Evolutionary conservation across 1,140 invertebrate genomes (phyloP).

Genomic region (Bombus picipes): DNA sequence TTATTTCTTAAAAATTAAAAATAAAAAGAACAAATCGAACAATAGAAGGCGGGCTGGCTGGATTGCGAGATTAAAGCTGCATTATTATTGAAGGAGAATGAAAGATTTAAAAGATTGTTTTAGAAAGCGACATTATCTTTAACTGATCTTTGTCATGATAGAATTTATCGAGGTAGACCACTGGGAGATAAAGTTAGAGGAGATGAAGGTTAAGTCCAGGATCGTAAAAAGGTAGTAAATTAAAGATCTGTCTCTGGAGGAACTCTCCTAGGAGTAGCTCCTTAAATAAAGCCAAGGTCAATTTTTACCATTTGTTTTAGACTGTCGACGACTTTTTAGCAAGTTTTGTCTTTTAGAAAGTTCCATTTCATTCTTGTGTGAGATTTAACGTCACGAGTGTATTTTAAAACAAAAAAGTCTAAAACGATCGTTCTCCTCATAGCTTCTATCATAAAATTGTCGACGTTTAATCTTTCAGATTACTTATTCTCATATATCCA

Average conservation of each 20-base stretch:
- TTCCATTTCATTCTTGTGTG: too few species aligned
- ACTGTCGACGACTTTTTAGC: not conserved
- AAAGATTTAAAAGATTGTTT: not conserved
- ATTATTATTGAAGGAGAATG: not conserved
- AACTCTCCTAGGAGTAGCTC: too few species aligned
- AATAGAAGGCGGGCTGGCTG: not conserved
- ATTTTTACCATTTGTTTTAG: not conserved
- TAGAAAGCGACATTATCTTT: not conserved
- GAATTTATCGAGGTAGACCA: not conserved
- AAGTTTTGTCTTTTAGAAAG: not conserved
- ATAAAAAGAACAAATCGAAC: too few species aligned
- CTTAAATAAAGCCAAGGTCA: not conserved
- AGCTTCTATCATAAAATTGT: too few species aligned
- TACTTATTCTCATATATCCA: too few species aligned
- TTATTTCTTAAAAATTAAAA: not conserved
- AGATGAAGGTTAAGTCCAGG: not conserved
- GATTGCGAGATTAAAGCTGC: too few species aligned
- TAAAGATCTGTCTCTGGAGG: not conserved
- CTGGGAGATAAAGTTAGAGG: not conserved
- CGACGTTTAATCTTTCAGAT: too few species aligned
- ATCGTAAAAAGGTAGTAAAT: constrained; percentile 16
- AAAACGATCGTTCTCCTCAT: too few species aligned
- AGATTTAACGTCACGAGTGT: not conserved
- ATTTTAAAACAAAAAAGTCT: too few species aligned
- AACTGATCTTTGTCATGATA: not conserved